phyloP scores from a whole-genome alignment of 2,888 invertebrate species.

The Acanthacorydalis orientalis region DNA sequence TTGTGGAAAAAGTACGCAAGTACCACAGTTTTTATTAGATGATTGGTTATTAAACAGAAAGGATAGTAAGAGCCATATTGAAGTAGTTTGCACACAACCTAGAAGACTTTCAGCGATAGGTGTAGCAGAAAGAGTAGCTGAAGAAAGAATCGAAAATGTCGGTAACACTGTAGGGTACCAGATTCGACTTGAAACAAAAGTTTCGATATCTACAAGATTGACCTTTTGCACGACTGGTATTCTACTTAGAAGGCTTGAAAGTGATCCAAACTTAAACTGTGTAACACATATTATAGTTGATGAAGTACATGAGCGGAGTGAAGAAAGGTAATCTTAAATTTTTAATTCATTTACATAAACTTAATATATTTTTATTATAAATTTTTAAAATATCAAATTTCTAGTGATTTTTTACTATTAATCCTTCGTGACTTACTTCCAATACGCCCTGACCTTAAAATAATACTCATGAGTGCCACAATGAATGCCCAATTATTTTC shows the following conservation, averaged over 20 bases:
- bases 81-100: constrained; percentile 87
- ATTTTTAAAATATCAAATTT: constrained; percentile 10
- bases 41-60: constrained; percentile 50
- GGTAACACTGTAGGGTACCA: constrained; percentile 55
- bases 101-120: constrained; percentile 81
- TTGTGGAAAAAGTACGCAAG: constrained; percentile 72
- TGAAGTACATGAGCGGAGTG: constrained; percentile 85
- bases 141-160: constrained; percentile 64
- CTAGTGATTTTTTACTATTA: constrained; percentile 70
- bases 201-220: constrained; percentile 59
- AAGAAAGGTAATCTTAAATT: constrained; percentile 46
- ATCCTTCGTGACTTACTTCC: constrained; percentile 61
- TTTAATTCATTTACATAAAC: background rate
- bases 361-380: too few relatives aligned
- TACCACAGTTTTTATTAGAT: constrained; percentile 89
- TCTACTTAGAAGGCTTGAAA: constrained; percentile 62
- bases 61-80: constrained; percentile 41
- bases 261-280: constrained; percentile 54
- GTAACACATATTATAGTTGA: constrained; percentile 78
- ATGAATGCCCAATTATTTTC: constrained; percentile 73
- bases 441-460: constrained; percentile 55
- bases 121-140: constrained; percentile 80
- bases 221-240: constrained; percentile 92
- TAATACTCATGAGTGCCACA: constrained; percentile 89
- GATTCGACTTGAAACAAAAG: constrained; percentile 64